Evolutionary conservation across 2,888 invertebrate genomes (phyloP), one percentile per base, ranked within the genome.

Genomic region (Onchidella celtica): DNA sequence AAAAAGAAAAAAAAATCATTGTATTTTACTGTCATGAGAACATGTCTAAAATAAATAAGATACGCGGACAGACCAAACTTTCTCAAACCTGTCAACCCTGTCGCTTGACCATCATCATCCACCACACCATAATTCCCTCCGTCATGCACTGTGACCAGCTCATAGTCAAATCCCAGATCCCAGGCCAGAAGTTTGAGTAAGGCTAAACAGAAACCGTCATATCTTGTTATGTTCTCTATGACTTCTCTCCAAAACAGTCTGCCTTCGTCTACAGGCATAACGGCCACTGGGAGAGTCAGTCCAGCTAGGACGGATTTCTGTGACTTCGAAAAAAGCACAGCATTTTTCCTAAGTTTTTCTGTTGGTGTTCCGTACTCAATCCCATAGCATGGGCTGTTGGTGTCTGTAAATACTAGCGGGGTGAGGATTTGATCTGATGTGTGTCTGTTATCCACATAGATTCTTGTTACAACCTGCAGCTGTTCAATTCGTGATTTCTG

Each of bases 91-190:
- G 74, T 74, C 4, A 74, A 1, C 21, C 74, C 74, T 17, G 61
- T 74, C 1, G 57, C 38, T 3, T 55, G 27, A 1, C 61, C 61
- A 34, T 74, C 61, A 3, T 36, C 38, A 6, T 61, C 27, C 9
- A 74, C 74, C 38, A 38, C 61, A 11, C 74, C 74, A 74, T 74
- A 74, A 17, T 74, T 38, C 1, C 74, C 74, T n/a, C 74, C 74
- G 29, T 74, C 74, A 17, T 21, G 27, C 11, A 74, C 74, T 2
- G 1, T 36, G 11, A 61, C 27, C 14, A 74, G 61, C 0, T 38
- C 21, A 3, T 57, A 9, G 2, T 61, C 2, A 27, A 74, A 74
- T 1, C 74, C 74, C n/a, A 74, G 74, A 2, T 9, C 6, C 0
- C 27, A 2, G 17, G 61, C 74, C 38, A 74, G 3, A 0, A 63